These are phyloP conservation scores for Brenthis hecate DNA, from an alignment of 2,888 invertebrate genomes.

Conservation along the genomic window DNA sequence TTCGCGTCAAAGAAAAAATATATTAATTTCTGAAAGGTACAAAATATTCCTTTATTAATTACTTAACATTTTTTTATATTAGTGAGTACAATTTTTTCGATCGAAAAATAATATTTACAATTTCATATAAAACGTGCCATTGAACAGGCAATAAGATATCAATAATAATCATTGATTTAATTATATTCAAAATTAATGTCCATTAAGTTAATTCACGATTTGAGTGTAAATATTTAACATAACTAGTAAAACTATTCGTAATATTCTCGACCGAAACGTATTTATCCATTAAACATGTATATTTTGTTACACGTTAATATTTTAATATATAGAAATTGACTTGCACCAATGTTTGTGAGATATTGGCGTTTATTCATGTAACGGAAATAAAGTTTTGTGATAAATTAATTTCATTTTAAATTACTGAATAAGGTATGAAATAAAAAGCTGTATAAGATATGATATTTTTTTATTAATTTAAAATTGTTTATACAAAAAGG, in stretches of 20 bases:
- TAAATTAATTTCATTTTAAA: slow-evolving; percentile 20
- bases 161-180: slow-evolving; percentile 40
- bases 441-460: slow-evolving; percentile 38
- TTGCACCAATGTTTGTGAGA: slow-evolving; percentile 11
- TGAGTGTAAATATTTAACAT: slow-evolving; percentile 15
- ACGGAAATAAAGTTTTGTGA: slow-evolving; percentile 30
- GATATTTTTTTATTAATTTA: slow-evolving; percentile 59
- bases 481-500: slow-evolving; percentile 61
- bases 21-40: slow-evolving; percentile 57
- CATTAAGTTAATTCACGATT: not conserved
- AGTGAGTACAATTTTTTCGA: slow-evolving; percentile 38
- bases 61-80: slow-evolving; percentile 28
- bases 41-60: slow-evolving; percentile 59
- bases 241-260: not conserved
- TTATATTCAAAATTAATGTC: slow-evolving; percentile 35
- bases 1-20: slow-evolving; percentile 2
- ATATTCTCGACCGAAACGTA: not conserved
- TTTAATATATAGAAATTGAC: slow-evolving; percentile 5
- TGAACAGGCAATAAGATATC: slow-evolving; percentile 58
- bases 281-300: slow-evolving; percentile 3
- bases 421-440: slow-evolving; percentile 4
- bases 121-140: slow-evolving; percentile 66
- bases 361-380: slow-evolving; percentile 13
- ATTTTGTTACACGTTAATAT: slow-evolving; percentile 19
- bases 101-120: slow-evolving; percentile 13